Evolutionary conservation across 2,888 invertebrate genomes (phyloP).

Genomic region (Hyalella azteca): DNA sequence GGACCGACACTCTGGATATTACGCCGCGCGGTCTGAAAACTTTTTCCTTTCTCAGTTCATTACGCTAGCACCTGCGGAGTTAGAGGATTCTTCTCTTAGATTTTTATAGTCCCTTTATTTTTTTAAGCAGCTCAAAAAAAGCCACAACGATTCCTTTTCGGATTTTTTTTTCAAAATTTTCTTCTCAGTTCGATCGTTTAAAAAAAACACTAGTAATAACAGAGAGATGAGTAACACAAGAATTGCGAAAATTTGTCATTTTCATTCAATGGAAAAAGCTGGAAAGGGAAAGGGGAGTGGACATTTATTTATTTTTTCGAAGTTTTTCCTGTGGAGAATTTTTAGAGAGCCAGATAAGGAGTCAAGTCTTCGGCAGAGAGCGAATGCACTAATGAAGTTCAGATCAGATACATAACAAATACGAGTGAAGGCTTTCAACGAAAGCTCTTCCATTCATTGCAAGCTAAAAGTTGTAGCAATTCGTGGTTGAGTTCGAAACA

Average conservation of each 20-base stretch:
- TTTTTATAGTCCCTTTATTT: too few relatives aligned
- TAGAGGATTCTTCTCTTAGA: too few relatives aligned
- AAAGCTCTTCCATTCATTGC: neutral
- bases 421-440: neutral
- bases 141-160: neutral
- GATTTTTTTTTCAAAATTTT: too few relatives aligned
- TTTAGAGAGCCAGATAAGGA: neutral
- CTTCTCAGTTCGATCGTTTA: too few relatives aligned
- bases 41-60: neutral
- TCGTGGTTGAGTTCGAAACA: neutral
- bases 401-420: conserved; percentile 34
- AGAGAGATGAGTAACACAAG: too few relatives aligned
- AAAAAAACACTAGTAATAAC: too few relatives aligned
- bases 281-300: too few relatives aligned
- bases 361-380: neutral
- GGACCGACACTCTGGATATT: neutral
- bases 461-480: neutral
- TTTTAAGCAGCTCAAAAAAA: neutral
- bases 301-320: too few relatives aligned
- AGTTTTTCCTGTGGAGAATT: too few relatives aligned
- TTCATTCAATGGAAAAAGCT: too few relatives aligned
- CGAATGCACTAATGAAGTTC: neutral
- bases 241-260: too few relatives aligned
- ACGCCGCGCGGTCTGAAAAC: conserved; percentile 2
- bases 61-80: too few relatives aligned